Evolutionary conservation across 2,113 vertebrate species (phyloP), one percentile per base, ranked within the genome.

Genomic region (Lamprotornis superbus): DNA sequence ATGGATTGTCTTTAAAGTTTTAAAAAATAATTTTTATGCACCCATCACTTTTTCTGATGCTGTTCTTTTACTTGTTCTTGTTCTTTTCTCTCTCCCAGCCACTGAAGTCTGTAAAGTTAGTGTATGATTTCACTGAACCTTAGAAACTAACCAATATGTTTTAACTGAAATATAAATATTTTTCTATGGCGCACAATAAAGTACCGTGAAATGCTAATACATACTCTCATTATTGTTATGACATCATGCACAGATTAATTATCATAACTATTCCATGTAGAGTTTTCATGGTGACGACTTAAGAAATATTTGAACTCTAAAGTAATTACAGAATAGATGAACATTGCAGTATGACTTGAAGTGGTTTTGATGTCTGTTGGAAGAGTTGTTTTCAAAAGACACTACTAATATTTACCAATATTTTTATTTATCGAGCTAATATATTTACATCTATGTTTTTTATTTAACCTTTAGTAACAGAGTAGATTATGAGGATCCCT

Each of bases 221-320:
- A 14, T 82, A 50, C 33, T 22, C 63, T 80, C 30, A 49, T 50
- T 79, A 56, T 59, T 92, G 31, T 73, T 94, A 80, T 73, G 18
- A 69, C 25, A 35, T 60, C 35, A 25, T 68, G 40, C 25, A 37
- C 31, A 63, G 21, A 65, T 95, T 93, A 92, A 85, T 91, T 88
- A 73, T 94, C 20, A 3, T 64, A 80, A 46, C 46, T 78, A 39
- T 39, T 88, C 28, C 44, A 49, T 52, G 40, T 44, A 47, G 64
- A 89, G 27, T 89, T 91, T 94, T 94, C 46, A 31, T 69, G 84
- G 31, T 95, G 80, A 77, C 89, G 80, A 87, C 82, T 96, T 95
- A 89, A 77, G 55, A 96, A 92, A 81, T 68, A 42, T 94, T 89
- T 49, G 52, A 76, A 65, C 31, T 24, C 31, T 87, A 57, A 73